Evolutionary conservation across 1,140 invertebrate species (phyloP).

Genomic region (Pseudoatta argentina): DNA sequence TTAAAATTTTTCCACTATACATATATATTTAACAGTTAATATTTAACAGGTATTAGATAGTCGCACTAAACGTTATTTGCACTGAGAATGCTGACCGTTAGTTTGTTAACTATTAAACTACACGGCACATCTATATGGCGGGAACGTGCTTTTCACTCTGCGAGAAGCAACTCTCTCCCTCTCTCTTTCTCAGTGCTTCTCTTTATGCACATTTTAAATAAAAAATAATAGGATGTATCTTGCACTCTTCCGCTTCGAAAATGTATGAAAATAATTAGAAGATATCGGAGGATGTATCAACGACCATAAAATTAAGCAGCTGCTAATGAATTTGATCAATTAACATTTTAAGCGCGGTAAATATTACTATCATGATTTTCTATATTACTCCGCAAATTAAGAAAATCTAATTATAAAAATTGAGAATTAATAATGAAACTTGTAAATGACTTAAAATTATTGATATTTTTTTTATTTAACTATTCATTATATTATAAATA

Average conservation of each 20-base stretch:
- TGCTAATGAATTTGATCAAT: neutral
- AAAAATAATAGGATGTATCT: slow-evolving; percentile 13
- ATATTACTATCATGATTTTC: neutral
- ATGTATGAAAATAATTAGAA: neutral
- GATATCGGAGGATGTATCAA: slow-evolving; percentile 24
- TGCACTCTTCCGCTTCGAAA: slow-evolving; percentile 16
- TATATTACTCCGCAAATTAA: neutral
- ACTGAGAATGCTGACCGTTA: slow-evolving; percentile 32
- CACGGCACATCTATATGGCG: neutral
- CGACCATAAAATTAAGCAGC: neutral
- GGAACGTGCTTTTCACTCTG: slow-evolving; percentile 42
- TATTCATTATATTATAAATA: neutral
- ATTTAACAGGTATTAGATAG: slow-evolving; percentile 5
- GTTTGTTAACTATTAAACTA: slow-evolving; percentile 29
- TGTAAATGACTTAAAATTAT: neutral
- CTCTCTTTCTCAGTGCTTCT: neutral
- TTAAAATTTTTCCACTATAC: no score
- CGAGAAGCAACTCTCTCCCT: slow-evolving; percentile 3
- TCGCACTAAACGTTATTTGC: neutral
- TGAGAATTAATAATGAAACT: neutral
- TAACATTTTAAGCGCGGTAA: slow-evolving; percentile 7
- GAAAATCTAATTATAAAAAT: neutral
- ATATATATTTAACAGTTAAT: no score
- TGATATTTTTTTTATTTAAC: neutral
- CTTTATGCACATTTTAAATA: slow-evolving; percentile 24